These are phyloP conservation scores for Phengaris arion DNA, from an alignment of 2,888 invertebrate species.

Conservation along the genomic window DNA sequence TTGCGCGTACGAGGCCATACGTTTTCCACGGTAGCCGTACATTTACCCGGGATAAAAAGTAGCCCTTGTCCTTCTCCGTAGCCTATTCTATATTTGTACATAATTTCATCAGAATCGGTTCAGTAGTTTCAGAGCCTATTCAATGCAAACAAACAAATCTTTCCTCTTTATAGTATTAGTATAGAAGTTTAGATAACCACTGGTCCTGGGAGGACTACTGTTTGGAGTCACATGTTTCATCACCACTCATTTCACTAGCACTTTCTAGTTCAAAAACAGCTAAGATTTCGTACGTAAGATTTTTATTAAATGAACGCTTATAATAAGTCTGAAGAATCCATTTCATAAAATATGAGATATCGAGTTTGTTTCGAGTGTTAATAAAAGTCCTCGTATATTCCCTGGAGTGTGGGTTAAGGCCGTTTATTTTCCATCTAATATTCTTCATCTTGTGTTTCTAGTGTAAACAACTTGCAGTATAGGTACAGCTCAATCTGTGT, in stretches of 20 bases:
- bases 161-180: too few relatives aligned
- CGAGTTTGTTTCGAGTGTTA: background rate
- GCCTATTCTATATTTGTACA: too few relatives aligned
- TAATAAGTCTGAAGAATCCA: background rate
- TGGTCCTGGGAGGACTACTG: too few relatives aligned
- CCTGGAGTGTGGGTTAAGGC: background rate
- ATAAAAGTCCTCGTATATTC: background rate
- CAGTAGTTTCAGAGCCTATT: too few relatives aligned
- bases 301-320: background rate
- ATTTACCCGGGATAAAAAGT: too few relatives aligned
- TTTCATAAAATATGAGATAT: slow-evolving; percentile 3
- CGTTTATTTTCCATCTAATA: background rate
- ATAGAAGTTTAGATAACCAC: too few relatives aligned
- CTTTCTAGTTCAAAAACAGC: background rate
- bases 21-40: too few relatives aligned
- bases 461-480: background rate
- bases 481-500: background rate
- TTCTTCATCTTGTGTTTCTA: background rate
- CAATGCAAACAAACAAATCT: too few relatives aligned
- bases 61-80: too few relatives aligned
- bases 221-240: too few relatives aligned
- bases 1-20: too few relatives aligned
- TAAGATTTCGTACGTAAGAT: background rate
- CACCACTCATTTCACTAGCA: background rate
- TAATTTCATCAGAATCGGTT: too few relatives aligned